Base-by-base conservation (phyloP, 2,888 invertebrate species). In the Xestia c-nigrum region DNA sequence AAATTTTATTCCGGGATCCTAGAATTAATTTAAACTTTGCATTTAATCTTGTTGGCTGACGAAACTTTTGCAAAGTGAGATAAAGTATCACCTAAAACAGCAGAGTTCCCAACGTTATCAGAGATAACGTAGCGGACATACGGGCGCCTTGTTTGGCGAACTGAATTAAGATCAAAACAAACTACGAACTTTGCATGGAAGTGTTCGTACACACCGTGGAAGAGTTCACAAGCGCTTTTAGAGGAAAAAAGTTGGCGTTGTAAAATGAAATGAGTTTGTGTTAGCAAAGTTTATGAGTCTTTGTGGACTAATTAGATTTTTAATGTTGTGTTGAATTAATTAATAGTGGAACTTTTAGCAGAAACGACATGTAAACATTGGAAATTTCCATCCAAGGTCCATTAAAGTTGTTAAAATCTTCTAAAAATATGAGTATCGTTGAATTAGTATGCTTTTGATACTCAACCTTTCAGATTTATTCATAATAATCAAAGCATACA, bases 11-110 rank as follows among this genome's bases (percentile, higher is more conserved):
- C 89, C 89, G 89, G 90, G 91, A 91, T 90, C 91, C 92, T 93
- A 93, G 94, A 94, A 95, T 95, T 95, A 94, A 96, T 96, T 96
- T 95, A 95, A 95, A 95, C 95, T 96, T 95, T 94, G 90, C 93
- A 94, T 95, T 95, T 95, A 95, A 95, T 95, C 95, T 95, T 93
- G 94, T 95, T 94, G 94, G 93, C 93, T 92, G 91, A 92, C 90
- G 92, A 93, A 95, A 95, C 92, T 95, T 95, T 93, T 85, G 90
- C 91, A 91, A 94, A 94, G 91, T 94, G 91, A 94, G 94, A 94
- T 95, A 94, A 95, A 96, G 94, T 94, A 94, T 94, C 92, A 93
- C 93, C 95, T 93, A 94, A 94, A 94, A 93, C 91, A 93, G 92
- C 91, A 91, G 91, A 94, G 91, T 91, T 92, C 89, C 90, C 89